phyloP scores from a whole-genome alignment of 2,797 vertebrate species.

The Iguana delicatissima region DNA sequence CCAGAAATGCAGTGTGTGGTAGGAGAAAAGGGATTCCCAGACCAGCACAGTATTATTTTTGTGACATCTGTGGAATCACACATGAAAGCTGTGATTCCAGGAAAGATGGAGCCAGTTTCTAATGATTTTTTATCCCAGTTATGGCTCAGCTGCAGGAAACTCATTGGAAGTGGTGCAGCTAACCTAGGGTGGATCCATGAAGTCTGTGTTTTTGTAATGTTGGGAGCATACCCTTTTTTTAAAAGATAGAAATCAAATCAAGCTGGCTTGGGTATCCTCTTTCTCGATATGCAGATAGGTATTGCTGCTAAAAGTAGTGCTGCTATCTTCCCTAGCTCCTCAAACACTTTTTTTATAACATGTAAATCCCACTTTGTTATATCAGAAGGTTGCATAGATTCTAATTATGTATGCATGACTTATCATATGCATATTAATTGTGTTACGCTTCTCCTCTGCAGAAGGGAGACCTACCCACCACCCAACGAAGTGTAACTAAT shows the following conservation, averaged over 20 bases:
- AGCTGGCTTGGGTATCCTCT: background rate
- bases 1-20: background rate
- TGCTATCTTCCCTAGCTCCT: constrained; percentile 26
- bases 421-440: constrained; percentile 77
- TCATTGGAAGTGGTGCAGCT: background rate
- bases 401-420: constrained; percentile 76
- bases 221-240: background rate
- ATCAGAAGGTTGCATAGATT: constrained; percentile 76
- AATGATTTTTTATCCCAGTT: constrained; percentile 10
- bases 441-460: constrained; percentile 78
- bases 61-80: background rate
- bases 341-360: constrained; percentile 13
- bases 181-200: background rate
- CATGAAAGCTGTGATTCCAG: background rate
- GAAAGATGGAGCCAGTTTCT: background rate
- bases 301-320: background rate
- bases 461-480: constrained; percentile 59
- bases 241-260: background rate
- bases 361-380: constrained; percentile 53
- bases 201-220: background rate
- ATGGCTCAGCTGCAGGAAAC: constrained; percentile 14
- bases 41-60: background rate
- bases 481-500: constrained; percentile 77
- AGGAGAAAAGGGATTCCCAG: constrained; percentile 7
- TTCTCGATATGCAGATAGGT: constrained; percentile 55